Evolutionary conservation across 2,797 vertebrate species (phyloP).

Genomic region (Sebastolobus alascanus): DNA sequence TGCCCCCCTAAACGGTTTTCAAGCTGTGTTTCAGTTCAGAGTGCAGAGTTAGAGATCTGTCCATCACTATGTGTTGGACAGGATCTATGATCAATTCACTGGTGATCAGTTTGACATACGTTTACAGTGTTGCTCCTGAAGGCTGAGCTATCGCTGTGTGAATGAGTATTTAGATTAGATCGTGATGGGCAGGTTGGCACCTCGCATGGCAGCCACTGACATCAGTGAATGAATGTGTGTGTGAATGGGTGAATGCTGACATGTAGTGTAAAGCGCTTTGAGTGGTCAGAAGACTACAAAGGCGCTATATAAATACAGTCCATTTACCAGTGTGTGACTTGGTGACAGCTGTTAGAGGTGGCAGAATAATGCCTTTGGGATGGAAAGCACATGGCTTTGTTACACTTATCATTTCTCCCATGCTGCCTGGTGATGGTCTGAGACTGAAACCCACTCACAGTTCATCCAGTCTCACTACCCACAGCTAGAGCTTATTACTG

Average conservation of each 20-base stretch:
- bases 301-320: no score
- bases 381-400: not conserved
- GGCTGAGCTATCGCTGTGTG: no score
- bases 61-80: not conserved
- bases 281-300: no score
- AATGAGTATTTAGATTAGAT: no score
- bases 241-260: no score
- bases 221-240: no score
- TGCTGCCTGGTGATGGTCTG: not conserved
- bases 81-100: not conserved
- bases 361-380: not conserved
- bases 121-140: not conserved
- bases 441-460: not conserved
- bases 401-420: not conserved
- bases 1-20: not conserved
- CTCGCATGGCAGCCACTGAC: no score
- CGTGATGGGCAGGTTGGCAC: no score
- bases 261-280: no score
- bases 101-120: not conserved
- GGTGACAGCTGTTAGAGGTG: not conserved
- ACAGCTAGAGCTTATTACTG: not conserved
- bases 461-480: not conserved
- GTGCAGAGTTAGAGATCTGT: no score
- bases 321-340: not conserved
- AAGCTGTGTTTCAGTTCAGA: no score